Base-by-base conservation (phyloP, 1,140 invertebrate genomes). In the Monomorium pharaonis region DNA sequence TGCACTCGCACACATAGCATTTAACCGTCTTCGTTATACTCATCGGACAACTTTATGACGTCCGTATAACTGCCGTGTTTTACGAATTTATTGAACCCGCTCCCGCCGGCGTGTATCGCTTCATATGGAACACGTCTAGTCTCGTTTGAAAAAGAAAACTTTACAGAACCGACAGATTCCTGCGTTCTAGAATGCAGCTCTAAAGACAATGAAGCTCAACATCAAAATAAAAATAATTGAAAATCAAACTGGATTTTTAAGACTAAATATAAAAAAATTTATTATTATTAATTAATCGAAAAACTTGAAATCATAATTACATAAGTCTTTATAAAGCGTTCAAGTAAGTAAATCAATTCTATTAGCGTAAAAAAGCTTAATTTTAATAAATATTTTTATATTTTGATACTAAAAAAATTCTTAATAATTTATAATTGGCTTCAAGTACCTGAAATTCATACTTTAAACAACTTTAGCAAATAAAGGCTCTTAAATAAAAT, bases 81-180 rank as follows among this genome's bases (percentile, higher is more conserved):
- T 85, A 85, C 85, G 87, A 90, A 90, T 91, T 91, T 90, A 91
- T 92, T 92, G 88, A 91, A 86, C 24, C 51, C 37, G 78, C 65
- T 81, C 27, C 65, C 24, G 51, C 47, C 5, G 5, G 9, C 47
- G 42, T 44, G 37, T 51, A 54, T 80, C 49, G 21, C 51, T 24
- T 72, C 49, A 18, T 30, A 58, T 42, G 49, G 18, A 69, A 83
- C 65, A 51, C 37, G 18, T 27, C 51, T 83, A 72, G 47, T 69
- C 49, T 30, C 37, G n/a, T n/a, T 27, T 83, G 51, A 83, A 58
- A 72, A 69, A 10, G 30, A 69, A 69, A 69, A 60, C 37, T 70
- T 81, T 81, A 72, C 47, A 18, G 21, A 12, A 5, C 7, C 65
- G 24, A 56, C 14, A 51, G n/a, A 83, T 74, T 83, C 37, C 33